Percentiles rank a stretch among this genome's conserved stretches.
These are phyloP conservation scores for Myodes glareolus DNA, from an alignment of 2,113 vertebrate species.

Conservation along the genomic window DNA sequence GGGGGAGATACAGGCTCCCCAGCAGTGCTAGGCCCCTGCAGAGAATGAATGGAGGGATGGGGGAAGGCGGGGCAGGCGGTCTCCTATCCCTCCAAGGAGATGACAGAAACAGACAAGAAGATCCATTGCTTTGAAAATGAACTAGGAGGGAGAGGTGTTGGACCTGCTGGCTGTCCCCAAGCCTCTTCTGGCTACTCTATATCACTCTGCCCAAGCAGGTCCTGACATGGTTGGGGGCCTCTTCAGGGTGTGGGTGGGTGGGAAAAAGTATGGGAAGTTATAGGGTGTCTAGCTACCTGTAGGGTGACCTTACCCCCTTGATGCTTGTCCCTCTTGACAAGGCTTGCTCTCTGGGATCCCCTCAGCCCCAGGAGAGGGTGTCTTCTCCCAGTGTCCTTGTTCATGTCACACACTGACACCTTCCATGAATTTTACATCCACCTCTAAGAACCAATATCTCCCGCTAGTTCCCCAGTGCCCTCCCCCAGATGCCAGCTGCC, in stretches of 20 bases:
- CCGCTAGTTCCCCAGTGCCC: neutral
- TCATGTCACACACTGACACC: neutral
- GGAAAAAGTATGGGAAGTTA: neutral
- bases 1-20: neutral
- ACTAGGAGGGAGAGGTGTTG: neutral
- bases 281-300: neutral
- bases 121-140: accelerated
- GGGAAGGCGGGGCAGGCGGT: accelerated
- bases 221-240: accelerated
- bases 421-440: too few relatives aligned
- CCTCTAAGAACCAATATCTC: neutral
- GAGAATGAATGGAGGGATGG: neutral
- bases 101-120: neutral
- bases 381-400: neutral
- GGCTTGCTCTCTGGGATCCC: neutral
- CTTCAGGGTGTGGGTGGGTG: neutral
- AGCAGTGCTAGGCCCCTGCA: neutral
- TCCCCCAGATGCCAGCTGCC: neutral
- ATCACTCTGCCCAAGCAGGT: neutral
- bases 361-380: neutral
- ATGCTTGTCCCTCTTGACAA: neutral
- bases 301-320: neutral
- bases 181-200: neutral
- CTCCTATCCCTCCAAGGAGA: neutral
- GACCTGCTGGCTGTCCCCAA: neutral